phyloP scores from a whole-genome alignment of 2,797 vertebrate genomes.

The Australoheros facetus region DNA sequence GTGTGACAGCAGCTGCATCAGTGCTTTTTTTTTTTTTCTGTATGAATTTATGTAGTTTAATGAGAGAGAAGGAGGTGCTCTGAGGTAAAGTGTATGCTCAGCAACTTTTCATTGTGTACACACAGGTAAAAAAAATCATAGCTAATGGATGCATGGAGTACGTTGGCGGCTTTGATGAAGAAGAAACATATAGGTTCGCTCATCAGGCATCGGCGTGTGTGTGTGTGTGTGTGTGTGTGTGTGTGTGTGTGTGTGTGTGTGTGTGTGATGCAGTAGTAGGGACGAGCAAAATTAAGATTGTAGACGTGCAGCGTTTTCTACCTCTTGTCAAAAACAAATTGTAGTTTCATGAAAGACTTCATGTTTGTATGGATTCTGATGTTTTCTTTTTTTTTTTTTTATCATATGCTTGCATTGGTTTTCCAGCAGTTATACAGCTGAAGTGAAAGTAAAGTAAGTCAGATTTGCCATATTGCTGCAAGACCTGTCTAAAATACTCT shows the following conservation, averaged over 20 bases:
- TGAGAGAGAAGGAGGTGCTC: slow-evolving; percentile 24
- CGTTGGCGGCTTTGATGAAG: slow-evolving; percentile 17
- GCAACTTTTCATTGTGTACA: slow-evolving; percentile 49
- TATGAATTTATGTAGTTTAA: slow-evolving; percentile 43
- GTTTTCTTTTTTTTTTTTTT: neutral
- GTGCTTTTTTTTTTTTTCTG: slow-evolving; percentile 3
- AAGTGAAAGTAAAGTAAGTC: neutral
- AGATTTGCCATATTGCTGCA: neutral
- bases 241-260: neutral
- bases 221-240: neutral
- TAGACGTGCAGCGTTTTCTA: neutral
- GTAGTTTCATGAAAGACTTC: neutral
- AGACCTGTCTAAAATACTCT: neutral
- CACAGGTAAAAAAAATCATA: slow-evolving; percentile 39
- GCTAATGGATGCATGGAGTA: slow-evolving; percentile 23
- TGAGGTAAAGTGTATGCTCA: slow-evolving; percentile 36
- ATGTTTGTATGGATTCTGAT: neutral
- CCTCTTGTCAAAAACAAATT: neutral
- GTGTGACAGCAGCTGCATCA: slow-evolving; percentile 27
- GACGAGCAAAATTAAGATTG: neutral
- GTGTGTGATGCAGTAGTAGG: neutral
- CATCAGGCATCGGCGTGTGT: neutral
- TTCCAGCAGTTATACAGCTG: neutral
- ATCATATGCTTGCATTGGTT: too few species aligned
- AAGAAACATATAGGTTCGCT: slow-evolving; percentile 30